These are phyloP conservation scores for Zaprionus ghesquierei DNA, from an alignment of 1,140 invertebrate species.

Conservation along the genomic window DNA sequence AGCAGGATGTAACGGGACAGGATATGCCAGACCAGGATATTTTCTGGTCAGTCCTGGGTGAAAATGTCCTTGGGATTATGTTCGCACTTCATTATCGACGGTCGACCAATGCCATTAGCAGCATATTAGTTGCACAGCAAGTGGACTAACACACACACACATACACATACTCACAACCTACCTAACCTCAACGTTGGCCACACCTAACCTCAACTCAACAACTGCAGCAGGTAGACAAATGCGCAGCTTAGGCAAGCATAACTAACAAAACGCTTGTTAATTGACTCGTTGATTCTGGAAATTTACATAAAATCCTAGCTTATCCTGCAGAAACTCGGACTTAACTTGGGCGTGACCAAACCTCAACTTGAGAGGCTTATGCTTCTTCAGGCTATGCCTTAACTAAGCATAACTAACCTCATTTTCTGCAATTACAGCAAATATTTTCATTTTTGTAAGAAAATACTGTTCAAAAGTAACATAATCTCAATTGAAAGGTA, in stretches of 20 bases:
- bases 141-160: conserved; percentile 5
- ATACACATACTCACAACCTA: conserved; percentile 29
- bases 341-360: background rate
- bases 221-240: background rate
- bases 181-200: conserved; percentile 22
- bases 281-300: background rate
- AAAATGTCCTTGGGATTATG: conserved; percentile 45
- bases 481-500: background rate
- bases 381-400: background rate
- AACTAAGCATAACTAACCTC: background rate
- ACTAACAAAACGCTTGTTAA: conserved; percentile 6
- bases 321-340: background rate
- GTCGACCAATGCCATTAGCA: conserved; percentile 76
- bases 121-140: conserved; percentile 58
- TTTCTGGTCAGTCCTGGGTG: background rate
- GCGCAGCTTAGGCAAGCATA: conserved; percentile 41
- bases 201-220: conserved; percentile 17
- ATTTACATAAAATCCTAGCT: background rate
- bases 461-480: background rate
- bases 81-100: conserved; percentile 76
- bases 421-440: background rate
- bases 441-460: background rate
- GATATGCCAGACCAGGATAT: background rate
- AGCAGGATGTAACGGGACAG: conserved; percentile 18
- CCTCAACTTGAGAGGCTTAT: background rate